Percentiles rank a stretch among this genome's conserved stretches.
phyloP scores from a whole-genome alignment of 2,113 vertebrate genomes.

The Coracopsis vasa region DNA sequence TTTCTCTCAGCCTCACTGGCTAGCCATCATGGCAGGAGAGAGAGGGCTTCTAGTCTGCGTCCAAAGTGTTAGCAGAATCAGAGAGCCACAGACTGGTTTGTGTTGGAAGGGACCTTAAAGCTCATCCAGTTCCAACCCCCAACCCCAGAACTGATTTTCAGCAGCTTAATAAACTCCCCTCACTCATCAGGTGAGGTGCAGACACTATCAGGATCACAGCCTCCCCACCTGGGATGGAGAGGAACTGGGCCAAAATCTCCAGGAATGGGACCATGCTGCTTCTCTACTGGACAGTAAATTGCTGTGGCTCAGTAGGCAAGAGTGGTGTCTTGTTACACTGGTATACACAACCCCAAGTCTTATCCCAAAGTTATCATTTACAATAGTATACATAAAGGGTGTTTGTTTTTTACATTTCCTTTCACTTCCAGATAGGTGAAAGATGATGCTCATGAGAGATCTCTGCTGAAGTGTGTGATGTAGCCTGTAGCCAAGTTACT shows the following conservation, averaged over 20 bases:
- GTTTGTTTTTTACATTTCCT: neutral
- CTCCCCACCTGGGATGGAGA: neutral
- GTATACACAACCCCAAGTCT: too few species aligned
- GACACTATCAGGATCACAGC: neutral
- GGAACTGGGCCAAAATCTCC: neutral
- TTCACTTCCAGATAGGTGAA: neutral
- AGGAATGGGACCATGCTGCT: neutral
- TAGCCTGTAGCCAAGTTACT: neutral
- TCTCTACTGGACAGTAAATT: neutral
- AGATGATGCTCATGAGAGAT: neutral
- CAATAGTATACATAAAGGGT: neutral
- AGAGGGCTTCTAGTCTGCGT: neutral
- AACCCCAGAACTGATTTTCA: neutral
- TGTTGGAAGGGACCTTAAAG: neutral
- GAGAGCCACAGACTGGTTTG: neutral
- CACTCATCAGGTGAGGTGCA: neutral
- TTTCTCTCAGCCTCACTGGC: neutral
- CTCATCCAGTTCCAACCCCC: neutral
- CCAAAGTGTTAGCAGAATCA: neutral
- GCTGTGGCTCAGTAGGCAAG: neutral
- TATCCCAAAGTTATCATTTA: neutral
- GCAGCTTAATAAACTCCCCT: neutral
- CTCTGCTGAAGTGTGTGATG: neutral
- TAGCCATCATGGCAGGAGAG: neutral
- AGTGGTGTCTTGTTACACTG: neutral